Evolutionary conservation across 2,888 invertebrate species (phyloP), one percentile per base, ranked within the genome.

Genomic region (Falcaria lacertinaria): DNA sequence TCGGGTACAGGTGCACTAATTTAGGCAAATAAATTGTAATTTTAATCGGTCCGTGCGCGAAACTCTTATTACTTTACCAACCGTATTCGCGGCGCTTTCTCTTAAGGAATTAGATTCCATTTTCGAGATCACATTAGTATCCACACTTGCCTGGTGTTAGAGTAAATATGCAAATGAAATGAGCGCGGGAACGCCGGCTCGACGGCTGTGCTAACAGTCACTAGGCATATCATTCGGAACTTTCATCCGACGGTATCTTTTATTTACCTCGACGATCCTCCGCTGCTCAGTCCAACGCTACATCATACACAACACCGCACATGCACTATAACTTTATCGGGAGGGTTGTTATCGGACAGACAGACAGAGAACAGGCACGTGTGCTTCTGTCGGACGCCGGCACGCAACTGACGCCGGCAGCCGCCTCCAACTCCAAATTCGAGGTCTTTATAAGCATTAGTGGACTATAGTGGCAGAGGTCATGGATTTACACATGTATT

Each of bases 361-460:
- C 54, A 41, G 48, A 44, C 43, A 57, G 50, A 63, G 55, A 11
- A 28, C 7, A 1, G 1, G 28, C 28, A 72, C 82, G 83, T 78
- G 57, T 67, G 64, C 52, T 62, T 80, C 62, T 69, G 57, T 54
- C 71, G 80, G 65, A 75, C 72, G 64, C 61, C 76, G 72, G 66
- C 70, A 73, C 74, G 68, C 74, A 70, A 87, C 87, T 87, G 70
- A 65, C 70, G 76, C 59, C 60, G 55, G 69, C 60, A 65, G 48
- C 69, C 64, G 58, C 67, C 68, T 58, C 69, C 69, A 75, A 80
- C 76, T 76, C 68, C 50, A 71, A 71, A 74, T 78, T 74, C 72
- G 76, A 76, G 81, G 80, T 78, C 82, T 80, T 69, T 64, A 60
- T 61, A 68, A 69, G 66, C 75, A 76, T 79, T 80, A 71, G 73